Conservation (phyloP, 2,888 invertebrate genomes). For the Leucophenga montana region DNA sequence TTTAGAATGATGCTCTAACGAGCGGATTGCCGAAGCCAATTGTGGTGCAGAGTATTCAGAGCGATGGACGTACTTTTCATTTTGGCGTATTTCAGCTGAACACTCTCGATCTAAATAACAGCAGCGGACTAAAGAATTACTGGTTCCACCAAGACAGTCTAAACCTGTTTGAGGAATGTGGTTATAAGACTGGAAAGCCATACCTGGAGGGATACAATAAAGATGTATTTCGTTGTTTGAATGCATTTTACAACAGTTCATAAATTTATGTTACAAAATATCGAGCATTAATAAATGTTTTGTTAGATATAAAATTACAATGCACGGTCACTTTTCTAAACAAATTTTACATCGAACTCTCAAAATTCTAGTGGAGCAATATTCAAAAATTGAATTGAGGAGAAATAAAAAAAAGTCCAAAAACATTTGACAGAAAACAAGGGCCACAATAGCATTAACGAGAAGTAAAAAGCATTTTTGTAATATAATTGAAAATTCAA, state of each 20-base stretch:
- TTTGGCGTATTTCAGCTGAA: constrained; percentile 90
- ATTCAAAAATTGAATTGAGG: too few relatives aligned
- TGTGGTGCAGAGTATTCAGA: constrained; percentile 86
- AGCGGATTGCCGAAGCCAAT: constrained; percentile 81
- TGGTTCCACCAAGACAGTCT: constrained; percentile 83
- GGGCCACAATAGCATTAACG: too few relatives aligned
- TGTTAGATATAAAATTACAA: too few relatives aligned
- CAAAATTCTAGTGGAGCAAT: too few relatives aligned
- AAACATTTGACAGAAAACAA: too few relatives aligned
- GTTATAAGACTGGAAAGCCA: constrained; percentile 79
- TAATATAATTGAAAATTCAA: too few relatives aligned
- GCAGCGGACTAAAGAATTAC: constrained; percentile 77
- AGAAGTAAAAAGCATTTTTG: too few relatives aligned
- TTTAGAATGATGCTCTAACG: neutral
- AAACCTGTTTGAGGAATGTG: constrained; percentile 79
- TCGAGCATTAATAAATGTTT: too few relatives aligned
- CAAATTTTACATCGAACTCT: too few relatives aligned
- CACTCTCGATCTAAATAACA: constrained; percentile 79
- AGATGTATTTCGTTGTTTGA: constrained; percentile 83
- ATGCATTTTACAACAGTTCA: constrained; percentile 82
- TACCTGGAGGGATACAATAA: constrained; percentile 83
- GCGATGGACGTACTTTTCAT: constrained; percentile 84
- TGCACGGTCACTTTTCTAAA: too few relatives aligned
- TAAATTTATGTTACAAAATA: too few relatives aligned
- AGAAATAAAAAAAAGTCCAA: too few relatives aligned